phyloP scores from a whole-genome alignment of 2,888 invertebrate genomes.

The Lycia hirtaria region DNA sequence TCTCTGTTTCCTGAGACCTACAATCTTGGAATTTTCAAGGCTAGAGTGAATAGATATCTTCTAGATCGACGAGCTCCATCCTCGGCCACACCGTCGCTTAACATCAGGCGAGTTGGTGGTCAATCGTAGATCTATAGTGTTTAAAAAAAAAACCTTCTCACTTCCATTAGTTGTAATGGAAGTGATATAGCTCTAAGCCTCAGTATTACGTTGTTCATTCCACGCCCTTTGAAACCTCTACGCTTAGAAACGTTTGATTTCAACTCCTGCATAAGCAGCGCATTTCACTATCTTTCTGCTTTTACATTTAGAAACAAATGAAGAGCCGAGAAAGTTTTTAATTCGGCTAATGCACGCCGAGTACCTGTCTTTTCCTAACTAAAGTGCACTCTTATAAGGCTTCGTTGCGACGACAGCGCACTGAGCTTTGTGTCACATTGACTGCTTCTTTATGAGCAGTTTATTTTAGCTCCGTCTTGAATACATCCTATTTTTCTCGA shows the following conservation, averaged over 20 bases:
- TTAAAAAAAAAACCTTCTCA: too few species aligned
- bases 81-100: too few species aligned
- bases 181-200: too few species aligned
- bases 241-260: conserved; percentile 78
- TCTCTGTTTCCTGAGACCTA: too few species aligned
- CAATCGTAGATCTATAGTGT: too few species aligned
- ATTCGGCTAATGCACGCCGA: conserved; percentile 82
- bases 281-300: conserved; percentile 52
- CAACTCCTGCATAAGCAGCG: conserved; percentile 59
- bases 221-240: conserved; percentile 69
- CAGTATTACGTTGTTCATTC: conserved; percentile 77
- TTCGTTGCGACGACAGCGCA: conserved; percentile 57
- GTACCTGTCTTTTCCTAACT: conserved; percentile 73
- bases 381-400: conserved; percentile 73
- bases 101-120: too few species aligned
- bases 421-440: conserved; percentile 69
- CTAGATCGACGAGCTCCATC: too few species aligned
- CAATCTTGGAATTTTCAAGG: too few species aligned
- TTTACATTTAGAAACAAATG: conserved; percentile 74
- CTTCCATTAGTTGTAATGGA: too few species aligned
- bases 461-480: conserved; percentile 72
- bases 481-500: conserved; percentile 57
- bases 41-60: too few species aligned
- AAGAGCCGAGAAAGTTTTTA: conserved; percentile 75
- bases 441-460: conserved; percentile 74